These are phyloP conservation scores for Philhelius pedissequus DNA, from an alignment of 2,888 invertebrate genomes.

Conservation along the genomic window DNA sequence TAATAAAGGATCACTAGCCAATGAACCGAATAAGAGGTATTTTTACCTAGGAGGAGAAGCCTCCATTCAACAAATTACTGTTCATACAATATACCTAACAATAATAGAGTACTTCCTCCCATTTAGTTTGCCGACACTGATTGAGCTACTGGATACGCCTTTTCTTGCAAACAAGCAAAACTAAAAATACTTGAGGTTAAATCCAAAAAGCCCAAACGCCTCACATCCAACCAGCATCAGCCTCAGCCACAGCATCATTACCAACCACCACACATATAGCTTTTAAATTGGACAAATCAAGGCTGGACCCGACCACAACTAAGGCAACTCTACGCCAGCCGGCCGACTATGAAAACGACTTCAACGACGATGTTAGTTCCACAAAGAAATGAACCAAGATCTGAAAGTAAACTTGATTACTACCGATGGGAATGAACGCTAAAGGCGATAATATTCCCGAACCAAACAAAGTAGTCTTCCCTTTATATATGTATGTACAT, in stretches of 20 bases:
- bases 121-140: conserved; percentile 68
- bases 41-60: conserved; percentile 19
- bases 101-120: conserved; percentile 64
- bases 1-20: neutral
- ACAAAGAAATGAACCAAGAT: conserved; percentile 33
- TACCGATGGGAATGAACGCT: conserved; percentile 68
- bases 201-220: conserved; percentile 18
- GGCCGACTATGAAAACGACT: neutral
- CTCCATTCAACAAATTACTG: conserved; percentile 57
- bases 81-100: conserved; percentile 51
- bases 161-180: conserved; percentile 34
- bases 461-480: neutral
- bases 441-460: conserved; percentile 67
- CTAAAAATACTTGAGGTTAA: conserved; percentile 1
- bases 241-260: conserved; percentile 63
- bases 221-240: conserved; percentile 17
- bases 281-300: conserved; percentile 46
- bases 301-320: conserved; percentile 15
- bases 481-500: too few relatives aligned
- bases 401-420: conserved; percentile 69
- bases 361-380: neutral
- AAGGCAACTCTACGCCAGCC: too few relatives aligned
- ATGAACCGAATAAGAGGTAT: neutral
- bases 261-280: conserved; percentile 49
- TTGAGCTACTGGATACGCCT: conserved; percentile 68